These are phyloP conservation scores for Enteromius afrohamiltoni DNA, from an alignment of 2,797 vertebrate genomes.

Conservation along the genomic window DNA sequence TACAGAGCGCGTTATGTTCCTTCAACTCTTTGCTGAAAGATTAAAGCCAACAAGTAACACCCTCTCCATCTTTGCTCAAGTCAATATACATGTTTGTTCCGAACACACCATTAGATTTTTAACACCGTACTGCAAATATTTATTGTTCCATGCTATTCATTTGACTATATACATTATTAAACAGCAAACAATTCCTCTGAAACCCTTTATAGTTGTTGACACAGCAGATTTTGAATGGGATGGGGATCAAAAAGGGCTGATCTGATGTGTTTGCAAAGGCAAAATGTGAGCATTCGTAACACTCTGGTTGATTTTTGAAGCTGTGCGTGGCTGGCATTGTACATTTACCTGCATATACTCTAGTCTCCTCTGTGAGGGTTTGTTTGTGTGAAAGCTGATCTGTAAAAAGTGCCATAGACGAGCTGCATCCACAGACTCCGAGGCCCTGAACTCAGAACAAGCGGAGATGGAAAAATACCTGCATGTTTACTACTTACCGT, in stretches of 20 bases:
- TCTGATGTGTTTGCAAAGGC: background rate
- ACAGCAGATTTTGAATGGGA: background rate
- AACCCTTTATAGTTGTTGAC: background rate
- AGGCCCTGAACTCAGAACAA: constrained; percentile 75
- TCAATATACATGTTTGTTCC: background rate
- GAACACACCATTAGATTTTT: background rate
- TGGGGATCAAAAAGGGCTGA: background rate
- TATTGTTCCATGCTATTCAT: constrained; percentile 29
- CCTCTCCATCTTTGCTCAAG: constrained; percentile 4
- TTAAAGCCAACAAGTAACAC: background rate
- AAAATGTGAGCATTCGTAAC: background rate
- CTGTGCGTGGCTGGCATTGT: background rate
- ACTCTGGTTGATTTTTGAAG: background rate
- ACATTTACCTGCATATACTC: constrained; percentile 36
- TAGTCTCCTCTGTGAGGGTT: constrained; percentile 36
- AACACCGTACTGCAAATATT: constrained; percentile 2
- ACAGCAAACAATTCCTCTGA: background rate
- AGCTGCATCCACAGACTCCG: constrained; percentile 74
- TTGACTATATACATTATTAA: constrained; percentile 14
- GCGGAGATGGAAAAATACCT: constrained; percentile 75
- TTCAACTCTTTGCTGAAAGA: background rate
- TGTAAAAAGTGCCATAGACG: constrained; percentile 71
- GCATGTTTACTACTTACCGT: constrained; percentile 77
- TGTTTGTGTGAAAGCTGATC: constrained; percentile 71
- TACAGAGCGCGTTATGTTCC: constrained; percentile 1